Base-by-base conservation (phyloP, 35 echinoderm and acorn worm species). In the Stichopus chloronotus region DNA sequence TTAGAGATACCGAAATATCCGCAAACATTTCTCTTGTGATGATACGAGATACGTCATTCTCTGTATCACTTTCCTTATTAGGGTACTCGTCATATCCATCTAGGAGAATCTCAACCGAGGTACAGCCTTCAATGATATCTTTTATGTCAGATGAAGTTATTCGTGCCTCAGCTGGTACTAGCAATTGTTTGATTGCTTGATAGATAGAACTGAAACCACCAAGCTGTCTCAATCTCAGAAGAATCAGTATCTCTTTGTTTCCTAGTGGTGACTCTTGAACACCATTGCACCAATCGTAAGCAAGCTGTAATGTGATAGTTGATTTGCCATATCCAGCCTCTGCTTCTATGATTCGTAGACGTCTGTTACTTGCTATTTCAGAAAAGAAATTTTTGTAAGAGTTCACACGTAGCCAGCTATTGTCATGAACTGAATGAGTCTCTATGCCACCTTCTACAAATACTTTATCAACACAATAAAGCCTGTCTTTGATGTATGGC, bases 71-170 rank as follows among this genome's bases (percentile, higher is more conserved):
- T 43, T 43, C 30, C 53, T 19, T 13, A 56, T 56, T 56, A 9
- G 82, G 82, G 12, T 85, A 85, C 55, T 85, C 82, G 52, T 85
- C 82, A 59, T 20, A 85, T 25, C 82, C 82, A 85, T 85, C 82
- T 25, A 85, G 8, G 5, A 85, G 11, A 55, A 84, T 21, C 5
- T 17, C 11, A 57, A 56, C 19, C 7, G 82, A 85, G 14, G 8
- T 5, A 21, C 11, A 55, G 8, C 16, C 2, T 9, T 55, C 5
- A 58, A 85, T 11, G 2, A 85, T 85, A 85, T 6, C 14, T 85
- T 85, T n/a, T 17, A 85, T 59, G n/a, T 85, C 82, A n/a, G 6
- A 5, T 21, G 56, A 13, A 9, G 5, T 58, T 2, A 85, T 9
- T 6, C 5, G 9, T 59, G 82, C 8, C 13, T 85, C 82, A 16